Evolutionary conservation across 2,113 vertebrate genomes (phyloP).

Genomic region (Girardinichthys multiradiatus): DNA sequence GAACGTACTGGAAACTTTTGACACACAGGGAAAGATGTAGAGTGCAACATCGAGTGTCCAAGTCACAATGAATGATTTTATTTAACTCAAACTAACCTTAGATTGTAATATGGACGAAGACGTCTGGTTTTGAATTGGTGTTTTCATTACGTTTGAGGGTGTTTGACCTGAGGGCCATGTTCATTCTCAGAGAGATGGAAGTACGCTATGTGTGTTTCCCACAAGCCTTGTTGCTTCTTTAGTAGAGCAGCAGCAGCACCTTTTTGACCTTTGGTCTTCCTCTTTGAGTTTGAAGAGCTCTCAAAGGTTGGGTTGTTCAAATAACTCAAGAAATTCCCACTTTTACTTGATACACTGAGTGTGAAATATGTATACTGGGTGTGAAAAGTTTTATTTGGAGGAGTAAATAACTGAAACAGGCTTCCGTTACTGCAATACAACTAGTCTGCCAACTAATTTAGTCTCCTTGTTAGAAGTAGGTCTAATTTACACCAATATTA

Average conservation of each 20-base stretch:
- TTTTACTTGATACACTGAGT: constrained; percentile 25
- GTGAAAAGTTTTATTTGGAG: background rate
- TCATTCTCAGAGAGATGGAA: constrained; percentile 64
- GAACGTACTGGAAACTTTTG: constrained; percentile 47
- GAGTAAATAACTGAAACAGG: background rate
- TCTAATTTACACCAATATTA: too few relatives aligned
- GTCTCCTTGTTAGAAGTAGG: background rate
- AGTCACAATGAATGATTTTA: constrained; percentile 29
- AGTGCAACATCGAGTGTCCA: constrained; percentile 20
- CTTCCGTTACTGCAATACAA: background rate
- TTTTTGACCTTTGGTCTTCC: constrained; percentile 70
- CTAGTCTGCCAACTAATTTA: background rate
- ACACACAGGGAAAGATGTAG: constrained; percentile 4
- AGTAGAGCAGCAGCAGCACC: constrained; percentile 29
- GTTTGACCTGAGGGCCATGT: constrained; percentile 60
- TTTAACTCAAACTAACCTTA: constrained; percentile 25
- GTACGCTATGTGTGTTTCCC: constrained; percentile 61
- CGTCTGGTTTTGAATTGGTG: constrained; percentile 51
- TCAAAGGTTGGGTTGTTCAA: constrained; percentile 47
- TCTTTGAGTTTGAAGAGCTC: constrained; percentile 37
- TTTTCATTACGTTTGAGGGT: constrained; percentile 50
- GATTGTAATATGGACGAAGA: constrained; percentile 33
- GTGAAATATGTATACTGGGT: constrained; percentile 12
- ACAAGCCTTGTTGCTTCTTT: constrained; percentile 12
- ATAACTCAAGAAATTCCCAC: constrained; percentile 49